These are phyloP conservation scores for Lamellibrachia satsuma DNA, from an alignment of 2,888 invertebrate genomes.

Conservation along the genomic window DNA sequence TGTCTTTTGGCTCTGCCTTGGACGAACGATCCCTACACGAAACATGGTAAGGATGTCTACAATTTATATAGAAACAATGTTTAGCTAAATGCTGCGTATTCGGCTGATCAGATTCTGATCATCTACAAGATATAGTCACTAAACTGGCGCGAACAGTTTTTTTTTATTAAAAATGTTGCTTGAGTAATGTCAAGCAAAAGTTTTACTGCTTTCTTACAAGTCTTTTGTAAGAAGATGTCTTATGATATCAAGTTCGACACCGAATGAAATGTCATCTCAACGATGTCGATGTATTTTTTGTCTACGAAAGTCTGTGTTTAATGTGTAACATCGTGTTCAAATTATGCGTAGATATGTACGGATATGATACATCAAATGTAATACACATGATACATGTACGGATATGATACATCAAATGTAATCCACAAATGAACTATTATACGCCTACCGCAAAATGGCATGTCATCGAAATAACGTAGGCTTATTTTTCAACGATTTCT, in stretches of 20 bases:
- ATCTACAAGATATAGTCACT: too few relatives aligned
- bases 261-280: neutral
- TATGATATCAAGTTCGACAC: neutral
- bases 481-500: neutral
- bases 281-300: neutral
- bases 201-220: too few relatives aligned
- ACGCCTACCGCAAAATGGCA: neutral
- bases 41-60: slow-evolving; percentile 1
- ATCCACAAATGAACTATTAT: neutral
- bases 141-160: too few relatives aligned
- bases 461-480: neutral
- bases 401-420: neutral
- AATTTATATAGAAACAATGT: neutral
- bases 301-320: too few relatives aligned
- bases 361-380: neutral
- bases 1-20: neutral
- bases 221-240: too few relatives aligned
- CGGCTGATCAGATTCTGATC: too few relatives aligned
- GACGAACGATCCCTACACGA: neutral
- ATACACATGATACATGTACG: neutral
- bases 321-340: too few relatives aligned
- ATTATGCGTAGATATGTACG: neutral
- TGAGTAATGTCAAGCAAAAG: too few relatives aligned
- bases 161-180: too few relatives aligned
- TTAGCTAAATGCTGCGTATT: too few relatives aligned